Evolutionary conservation across 2,888 invertebrate species (phyloP).

Genomic region (Cantharis rustica): DNA sequence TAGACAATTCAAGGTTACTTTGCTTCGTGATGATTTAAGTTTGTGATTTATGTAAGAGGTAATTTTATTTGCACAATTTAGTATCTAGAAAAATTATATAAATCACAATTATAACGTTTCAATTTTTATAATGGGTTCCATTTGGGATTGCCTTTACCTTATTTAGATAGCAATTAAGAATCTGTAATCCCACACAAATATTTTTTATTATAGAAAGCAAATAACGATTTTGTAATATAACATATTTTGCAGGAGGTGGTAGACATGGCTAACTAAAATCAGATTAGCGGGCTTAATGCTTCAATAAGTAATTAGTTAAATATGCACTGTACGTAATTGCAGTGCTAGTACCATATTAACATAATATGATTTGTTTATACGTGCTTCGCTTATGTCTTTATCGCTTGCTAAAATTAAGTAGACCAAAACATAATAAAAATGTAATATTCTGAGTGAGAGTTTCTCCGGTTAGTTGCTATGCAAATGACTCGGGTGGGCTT

Average conservation of each 20-base stretch:
- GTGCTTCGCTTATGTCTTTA: constrained; percentile 16
- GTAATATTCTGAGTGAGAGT: constrained; percentile 21
- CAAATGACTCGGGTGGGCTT: constrained; percentile 32
- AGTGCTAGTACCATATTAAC: constrained; percentile 15
- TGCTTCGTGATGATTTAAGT: neutral
- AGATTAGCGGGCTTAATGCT: constrained; percentile 19
- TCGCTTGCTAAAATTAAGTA: constrained; percentile 26
- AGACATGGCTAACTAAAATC: constrained; percentile 8
- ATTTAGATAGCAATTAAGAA: constrained; percentile 1
- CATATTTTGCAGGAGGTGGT: neutral
- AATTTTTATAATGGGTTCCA: neutral
- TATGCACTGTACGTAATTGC: constrained; percentile 18
- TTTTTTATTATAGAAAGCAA: neutral
- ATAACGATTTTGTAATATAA: neutral
- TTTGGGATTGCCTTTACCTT: constrained; percentile 1
- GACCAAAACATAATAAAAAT: constrained; percentile 29
- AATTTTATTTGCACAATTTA: constrained; percentile 1
- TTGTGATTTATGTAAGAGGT: constrained; percentile 3
- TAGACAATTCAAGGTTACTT: neutral
- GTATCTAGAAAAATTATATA: neutral
- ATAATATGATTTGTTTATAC: constrained; percentile 15
- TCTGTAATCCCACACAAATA: neutral
- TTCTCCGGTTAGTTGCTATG: constrained; percentile 32
- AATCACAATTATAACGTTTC: neutral
- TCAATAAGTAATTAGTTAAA: constrained; percentile 23